These are phyloP conservation scores for Styela clava DNA, from an alignment of 23 tunicate species.

Conservation along the genomic window DNA sequence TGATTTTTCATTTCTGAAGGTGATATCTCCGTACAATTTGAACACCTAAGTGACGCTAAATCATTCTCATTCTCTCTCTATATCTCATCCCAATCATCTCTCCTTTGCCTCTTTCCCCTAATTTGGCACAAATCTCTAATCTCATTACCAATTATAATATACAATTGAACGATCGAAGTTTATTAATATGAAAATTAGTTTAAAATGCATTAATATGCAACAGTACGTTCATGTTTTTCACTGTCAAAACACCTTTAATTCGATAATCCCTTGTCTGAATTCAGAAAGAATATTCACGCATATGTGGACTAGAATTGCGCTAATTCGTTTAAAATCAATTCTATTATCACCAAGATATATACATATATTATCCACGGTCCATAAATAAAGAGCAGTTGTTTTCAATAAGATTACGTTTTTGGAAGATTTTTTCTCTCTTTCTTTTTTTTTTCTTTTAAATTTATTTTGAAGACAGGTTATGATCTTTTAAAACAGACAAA, in stretches of 20 bases:
- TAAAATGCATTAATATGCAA: not conserved
- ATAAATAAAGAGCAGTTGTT: too few relatives aligned
- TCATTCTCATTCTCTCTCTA: not conserved
- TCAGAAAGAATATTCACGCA: not conserved
- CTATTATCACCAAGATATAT: too few relatives aligned
- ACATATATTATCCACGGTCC: too few relatives aligned
- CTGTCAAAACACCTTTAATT: not conserved
- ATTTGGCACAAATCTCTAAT: not conserved
- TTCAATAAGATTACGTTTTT: not conserved
- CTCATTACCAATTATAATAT: not conserved
- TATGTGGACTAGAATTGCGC: not conserved
- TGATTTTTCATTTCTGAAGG: too few relatives aligned
- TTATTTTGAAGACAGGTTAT: not conserved
- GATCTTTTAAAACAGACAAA: not conserved
- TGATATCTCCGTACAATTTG: too few relatives aligned
- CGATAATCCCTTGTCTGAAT: not conserved
- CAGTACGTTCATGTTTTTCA: not conserved
- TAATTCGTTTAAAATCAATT: not conserved
- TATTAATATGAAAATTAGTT: too few relatives aligned
- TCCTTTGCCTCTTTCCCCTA: not conserved
- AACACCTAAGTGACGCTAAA: too few relatives aligned
- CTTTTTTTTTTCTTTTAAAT: not conserved
- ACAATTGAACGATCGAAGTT: not conserved
- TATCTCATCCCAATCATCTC: not conserved
- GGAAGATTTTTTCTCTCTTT: not conserved